Evolutionary conservation across 2,888 invertebrate genomes (phyloP), one percentile per base, ranked within the genome.

Genomic region (Amblyteles armatorius): DNA sequence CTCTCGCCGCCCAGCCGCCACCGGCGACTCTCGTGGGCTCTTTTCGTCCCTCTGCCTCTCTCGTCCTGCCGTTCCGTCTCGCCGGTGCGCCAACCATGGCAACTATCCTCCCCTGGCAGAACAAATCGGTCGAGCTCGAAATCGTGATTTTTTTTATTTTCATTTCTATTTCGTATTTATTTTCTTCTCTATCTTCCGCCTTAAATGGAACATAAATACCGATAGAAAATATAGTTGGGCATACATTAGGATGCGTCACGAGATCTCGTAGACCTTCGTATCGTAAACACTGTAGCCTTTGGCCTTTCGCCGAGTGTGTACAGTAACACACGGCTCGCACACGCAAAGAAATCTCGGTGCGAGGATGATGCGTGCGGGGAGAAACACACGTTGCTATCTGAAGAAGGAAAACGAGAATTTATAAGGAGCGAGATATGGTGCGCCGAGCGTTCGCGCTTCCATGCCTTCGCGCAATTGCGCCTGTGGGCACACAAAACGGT

Each of bases 401-500:
- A 5, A 13, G 48, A 48, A 78, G 55, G 57, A 78, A 76, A 33
- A 22, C 3, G 57, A 9, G 13, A 44, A 69, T 40, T 57, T 60
- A 48, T 19, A 74, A 67, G 22, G 55, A 78, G 73, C 13, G 52
- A 36, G 78, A 83, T 48, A 63, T 36, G 73, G 48, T 55, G 67
- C 40, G 29, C 29, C 13, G 36, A 79, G 83, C 67, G 63, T 79
- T 79, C 44, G 78, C 40, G 63, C 81, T 71, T 65, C 26, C 36
- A 65, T 48, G 40, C 72, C 72, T 78, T 36, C 77, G 63, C 55
- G 72, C 68, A 82, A 74, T 84, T 73, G 50, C 60, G 69, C 72
- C 72, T 44, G 50, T 79, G 50, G 60, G 44, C 55, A 72, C 73
- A 55, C 74, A 57, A 50, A 69, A 48, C 82, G 85, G 81, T 82